Conservation (phyloP, 1,140 invertebrate genomes). For the Asobara japonica region DNA sequence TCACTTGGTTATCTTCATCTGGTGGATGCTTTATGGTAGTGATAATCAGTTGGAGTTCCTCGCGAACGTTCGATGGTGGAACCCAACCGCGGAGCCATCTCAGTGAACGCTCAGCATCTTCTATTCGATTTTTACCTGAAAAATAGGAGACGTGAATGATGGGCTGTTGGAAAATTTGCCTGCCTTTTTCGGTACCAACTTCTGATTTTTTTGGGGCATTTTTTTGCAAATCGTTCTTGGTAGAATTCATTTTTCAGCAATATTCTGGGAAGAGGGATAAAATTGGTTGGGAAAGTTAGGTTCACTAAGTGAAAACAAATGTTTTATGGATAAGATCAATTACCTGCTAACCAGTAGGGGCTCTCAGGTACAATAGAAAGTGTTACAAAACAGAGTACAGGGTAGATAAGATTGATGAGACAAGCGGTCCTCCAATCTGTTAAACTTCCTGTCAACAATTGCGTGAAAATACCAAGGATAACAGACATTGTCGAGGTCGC, state of each 20-base stretch:
- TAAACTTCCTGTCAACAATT: constrained; percentile 76
- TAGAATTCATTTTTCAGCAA: no score
- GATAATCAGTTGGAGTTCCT: constrained; percentile 69
- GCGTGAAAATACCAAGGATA: constrained; percentile 77
- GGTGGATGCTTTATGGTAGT: constrained; percentile 53
- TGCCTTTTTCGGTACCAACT: background rate
- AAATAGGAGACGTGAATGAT: background rate
- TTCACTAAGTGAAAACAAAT: no score
- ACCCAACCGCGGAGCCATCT: constrained; percentile 77
- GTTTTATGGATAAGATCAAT: background rate
- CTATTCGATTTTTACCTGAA: constrained; percentile 69
- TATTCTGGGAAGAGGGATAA: no score
- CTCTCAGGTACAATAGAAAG: constrained; percentile 80
- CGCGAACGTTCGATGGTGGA: constrained; percentile 63
- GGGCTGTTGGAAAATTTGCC: background rate
- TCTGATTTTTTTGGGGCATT: no score
- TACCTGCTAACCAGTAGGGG: constrained; percentile 76
- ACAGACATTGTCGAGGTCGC: constrained; percentile 78
- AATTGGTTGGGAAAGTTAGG: no score
- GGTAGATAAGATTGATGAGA: constrained; percentile 74
- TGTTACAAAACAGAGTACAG: constrained; percentile 72
- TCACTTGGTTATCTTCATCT: constrained; percentile 31
- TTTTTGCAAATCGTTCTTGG: no score
- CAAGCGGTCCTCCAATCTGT: constrained; percentile 77
- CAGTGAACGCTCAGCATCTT: constrained; percentile 70